These are phyloP conservation scores for Hyposoter didymator DNA, from an alignment of 2,888 invertebrate genomes.

Conservation along the genomic window DNA sequence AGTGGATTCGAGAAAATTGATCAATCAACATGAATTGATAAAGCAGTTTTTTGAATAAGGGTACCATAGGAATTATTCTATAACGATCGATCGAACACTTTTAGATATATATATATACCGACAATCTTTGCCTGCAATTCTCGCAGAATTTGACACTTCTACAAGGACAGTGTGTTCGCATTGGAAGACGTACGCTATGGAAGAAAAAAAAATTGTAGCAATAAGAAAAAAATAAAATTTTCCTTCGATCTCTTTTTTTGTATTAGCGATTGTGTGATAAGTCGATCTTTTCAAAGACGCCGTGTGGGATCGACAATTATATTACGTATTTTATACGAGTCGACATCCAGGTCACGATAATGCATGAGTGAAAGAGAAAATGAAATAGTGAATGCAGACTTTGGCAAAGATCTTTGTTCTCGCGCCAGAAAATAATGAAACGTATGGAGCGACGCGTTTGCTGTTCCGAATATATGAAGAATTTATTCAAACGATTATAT, in stretches of 20 bases:
- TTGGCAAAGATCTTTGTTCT: slow-evolving; percentile 25
- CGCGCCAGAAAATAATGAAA: background rate
- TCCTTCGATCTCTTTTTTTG: background rate
- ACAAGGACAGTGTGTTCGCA: background rate
- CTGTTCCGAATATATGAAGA: slow-evolving; percentile 17
- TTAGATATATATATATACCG: background rate
- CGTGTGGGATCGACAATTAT: background rate
- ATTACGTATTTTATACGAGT: slow-evolving; percentile 4
- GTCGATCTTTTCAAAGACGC: background rate
- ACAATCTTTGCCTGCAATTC: background rate
- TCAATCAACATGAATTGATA: slow-evolving; percentile 52
- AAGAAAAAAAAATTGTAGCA: background rate
- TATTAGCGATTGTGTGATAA: slow-evolving; percentile 1
- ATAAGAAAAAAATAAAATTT: background rate
- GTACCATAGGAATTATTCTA: slow-evolving; percentile 3
- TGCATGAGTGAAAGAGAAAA: slow-evolving; percentile 31
- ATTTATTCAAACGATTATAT: slow-evolving; percentile 31
- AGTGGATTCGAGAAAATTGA: slow-evolving; percentile 49
- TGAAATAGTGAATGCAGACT: slow-evolving; percentile 50
- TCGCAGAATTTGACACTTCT: slow-evolving; percentile 27
- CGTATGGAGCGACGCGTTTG: background rate
- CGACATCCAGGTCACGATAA: slow-evolving; percentile 35
- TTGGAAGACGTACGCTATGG: background rate
- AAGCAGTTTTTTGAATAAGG: slow-evolving; percentile 35
- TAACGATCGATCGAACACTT: slow-evolving; percentile 12